Percentiles rank a stretch among this genome's conserved stretches.
Conservation (phyloP, 2,113 vertebrate species). For the Eclectus roratus region DNA sequence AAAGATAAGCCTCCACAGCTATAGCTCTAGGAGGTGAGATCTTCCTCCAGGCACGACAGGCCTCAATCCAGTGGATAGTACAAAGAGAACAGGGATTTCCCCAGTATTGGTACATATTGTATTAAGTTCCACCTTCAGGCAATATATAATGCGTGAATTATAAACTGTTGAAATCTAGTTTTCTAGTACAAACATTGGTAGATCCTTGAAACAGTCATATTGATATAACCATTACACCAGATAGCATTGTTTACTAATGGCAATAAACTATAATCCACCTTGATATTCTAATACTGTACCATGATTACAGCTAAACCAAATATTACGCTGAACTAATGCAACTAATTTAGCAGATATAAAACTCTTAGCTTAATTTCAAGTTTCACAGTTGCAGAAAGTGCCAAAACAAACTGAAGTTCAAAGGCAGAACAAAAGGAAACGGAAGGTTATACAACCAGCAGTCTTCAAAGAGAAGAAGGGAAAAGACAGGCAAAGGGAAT, state of each 20-base stretch:
- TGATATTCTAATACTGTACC: neutral
- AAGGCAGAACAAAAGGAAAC: slow-evolving; percentile 14
- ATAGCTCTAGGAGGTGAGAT: neutral
- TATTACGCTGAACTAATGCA: neutral
- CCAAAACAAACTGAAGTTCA: slow-evolving; percentile 1
- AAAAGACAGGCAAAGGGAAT: neutral
- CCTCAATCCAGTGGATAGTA: neutral
- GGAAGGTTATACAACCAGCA: neutral
- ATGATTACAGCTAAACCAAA: slow-evolving; percentile 34
- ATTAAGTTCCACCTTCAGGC: slow-evolving; percentile 28
- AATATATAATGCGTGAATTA: slow-evolving; percentile 2
- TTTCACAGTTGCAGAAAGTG: neutral
- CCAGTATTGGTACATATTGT: neutral
- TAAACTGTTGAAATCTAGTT: slow-evolving; percentile 27
- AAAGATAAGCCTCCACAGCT: slow-evolving; percentile 38
- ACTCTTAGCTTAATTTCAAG: neutral
- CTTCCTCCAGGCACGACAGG: slow-evolving; percentile 4
- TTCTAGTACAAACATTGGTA: slow-evolving; percentile 35
- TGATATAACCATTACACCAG: neutral
- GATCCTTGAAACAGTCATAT: neutral
- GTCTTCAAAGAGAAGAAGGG: neutral
- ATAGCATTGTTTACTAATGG: slow-evolving; percentile 32
- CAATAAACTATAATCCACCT: neutral
- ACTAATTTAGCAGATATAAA: neutral
- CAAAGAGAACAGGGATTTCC: slow-evolving; percentile 38